These are phyloP conservation scores for Phaetusa simplex DNA, from an alignment of 2,113 vertebrate species.

Conservation along the genomic window DNA sequence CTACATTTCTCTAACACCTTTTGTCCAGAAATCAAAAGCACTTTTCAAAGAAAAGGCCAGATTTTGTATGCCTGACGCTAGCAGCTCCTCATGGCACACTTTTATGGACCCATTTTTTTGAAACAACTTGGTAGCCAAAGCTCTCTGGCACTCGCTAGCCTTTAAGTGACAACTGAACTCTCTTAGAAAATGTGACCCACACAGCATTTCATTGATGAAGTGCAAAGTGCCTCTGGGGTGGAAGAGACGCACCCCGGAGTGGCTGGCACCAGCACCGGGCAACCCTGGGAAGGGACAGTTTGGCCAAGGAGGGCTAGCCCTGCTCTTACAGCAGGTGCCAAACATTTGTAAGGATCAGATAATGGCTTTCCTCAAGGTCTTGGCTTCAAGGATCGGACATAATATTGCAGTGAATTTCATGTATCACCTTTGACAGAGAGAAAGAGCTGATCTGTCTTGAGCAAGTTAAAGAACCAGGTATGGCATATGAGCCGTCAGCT, in stretches of 20 bases:
- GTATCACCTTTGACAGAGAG: neutral
- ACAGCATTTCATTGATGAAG: neutral
- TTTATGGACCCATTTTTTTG: rapidly evolving
- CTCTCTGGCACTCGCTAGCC: rapidly evolving
- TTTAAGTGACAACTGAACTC: neutral
- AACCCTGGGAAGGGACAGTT: neutral
- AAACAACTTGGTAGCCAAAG: neutral
- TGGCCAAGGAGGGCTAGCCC: neutral
- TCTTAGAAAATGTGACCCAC: neutral
- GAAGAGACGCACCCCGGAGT: too few species aligned
- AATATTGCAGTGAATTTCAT: neutral
- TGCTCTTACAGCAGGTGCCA: neutral
- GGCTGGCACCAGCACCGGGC: neutral
- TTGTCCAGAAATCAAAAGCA: neutral
- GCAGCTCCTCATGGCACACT: neutral
- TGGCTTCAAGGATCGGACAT: neutral
- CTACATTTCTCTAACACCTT: neutral
- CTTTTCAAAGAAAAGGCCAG: neutral
- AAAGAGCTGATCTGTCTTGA: neutral
- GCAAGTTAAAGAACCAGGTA: neutral
- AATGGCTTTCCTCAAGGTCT: neutral
- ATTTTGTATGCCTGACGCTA: neutral
- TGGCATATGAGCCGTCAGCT: neutral
- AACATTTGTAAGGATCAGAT: neutral
- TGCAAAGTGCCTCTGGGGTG: neutral